Base-by-base conservation (phyloP, 1,140 invertebrate species). In the Zophobas morio region DNA sequence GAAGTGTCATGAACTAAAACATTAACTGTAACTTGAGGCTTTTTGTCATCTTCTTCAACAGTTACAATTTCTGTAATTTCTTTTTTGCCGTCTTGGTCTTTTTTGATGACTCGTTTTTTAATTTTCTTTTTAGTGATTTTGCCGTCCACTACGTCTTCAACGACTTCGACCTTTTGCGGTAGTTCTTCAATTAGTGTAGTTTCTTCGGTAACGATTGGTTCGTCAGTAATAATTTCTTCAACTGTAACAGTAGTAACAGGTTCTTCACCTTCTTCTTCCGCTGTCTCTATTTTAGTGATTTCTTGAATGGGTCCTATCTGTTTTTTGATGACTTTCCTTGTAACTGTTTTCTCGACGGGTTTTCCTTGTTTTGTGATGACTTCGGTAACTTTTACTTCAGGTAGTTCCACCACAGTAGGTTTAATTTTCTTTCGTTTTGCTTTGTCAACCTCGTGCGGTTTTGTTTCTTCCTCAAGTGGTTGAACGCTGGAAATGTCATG, bases 191-290 rank as follows among this genome's bases (percentile, higher is more conserved):
- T 39, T 82, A 63, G 82, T 79, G 49, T 54, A 42, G 54, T 53
- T 63, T 78, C 76, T 2, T 85, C 82, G 1, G 82, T 76, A 39
- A 88, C 85, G 40, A 86, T 80, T 8, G 87, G 84, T 72, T 80
- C 78, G 72, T 66, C 74, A 6, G 70, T 47, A 85, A 84, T 66
- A 46, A 74, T 78, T 82, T 90, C 88, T 73, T 73, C 34, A 54
- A 83, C 78, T 76, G 81, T 85, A 0, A 86, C 82, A 39, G 80
- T 86, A 1, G 84, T 87, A 75, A 86, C 80, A 1, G 87, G 84
- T 20, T 84, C 70, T 74, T 86, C 84, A 49, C 85, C 84, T 3
- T 87, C 84, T 78, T 89, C 87, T 79, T 88, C 86, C 0, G 87
- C 81, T 0, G 87, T 88, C 54, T 87, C 85, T 37, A 88, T 87